phyloP scores from a whole-genome alignment of 2,797 vertebrate genomes.

The Mallotus villosus region DNA sequence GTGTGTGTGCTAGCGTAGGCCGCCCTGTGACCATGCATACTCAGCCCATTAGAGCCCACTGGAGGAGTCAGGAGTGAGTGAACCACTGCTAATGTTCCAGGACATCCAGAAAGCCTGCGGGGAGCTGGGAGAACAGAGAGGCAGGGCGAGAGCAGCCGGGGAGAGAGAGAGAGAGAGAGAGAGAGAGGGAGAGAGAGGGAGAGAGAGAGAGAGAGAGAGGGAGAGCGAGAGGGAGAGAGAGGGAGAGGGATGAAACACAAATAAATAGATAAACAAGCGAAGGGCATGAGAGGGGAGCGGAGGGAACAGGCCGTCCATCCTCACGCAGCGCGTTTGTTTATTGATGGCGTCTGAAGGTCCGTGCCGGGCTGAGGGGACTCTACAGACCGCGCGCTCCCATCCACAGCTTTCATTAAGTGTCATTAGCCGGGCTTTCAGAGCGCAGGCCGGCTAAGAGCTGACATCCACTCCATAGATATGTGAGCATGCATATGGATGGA shows the following conservation, averaged over 20 bases:
- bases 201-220: constrained; percentile 1
- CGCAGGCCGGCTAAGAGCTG: constrained; percentile 66
- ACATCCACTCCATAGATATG: constrained; percentile 65
- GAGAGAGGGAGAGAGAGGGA: too few species aligned
- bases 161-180: too few species aligned
- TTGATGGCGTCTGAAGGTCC: constrained; percentile 60
- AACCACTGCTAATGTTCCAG: constrained; percentile 63
- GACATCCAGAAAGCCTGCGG: constrained; percentile 54
- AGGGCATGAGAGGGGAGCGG: constrained; percentile 45
- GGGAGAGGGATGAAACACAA: constrained; percentile 55
- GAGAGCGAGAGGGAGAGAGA: constrained; percentile 6
- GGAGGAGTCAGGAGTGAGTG: constrained; percentile 45
- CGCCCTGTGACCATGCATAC: constrained; percentile 41
- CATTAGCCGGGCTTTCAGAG: constrained; percentile 74
- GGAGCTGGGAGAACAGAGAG: constrained; percentile 34
- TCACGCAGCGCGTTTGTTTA: constrained; percentile 66
- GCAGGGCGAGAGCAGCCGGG: constrained; percentile 45
- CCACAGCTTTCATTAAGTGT: constrained; percentile 75
- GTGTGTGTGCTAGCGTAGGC: constrained; percentile 1
- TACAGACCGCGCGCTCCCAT: constrained; percentile 55
- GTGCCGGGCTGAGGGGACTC: constrained; percentile 28
- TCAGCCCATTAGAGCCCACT: constrained; percentile 45
- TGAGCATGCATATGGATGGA: constrained; percentile 74
- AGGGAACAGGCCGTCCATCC: constrained; percentile 58
- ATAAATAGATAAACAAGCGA: constrained; percentile 65